Percentiles rank a stretch among this genome's conserved stretches.
phyloP scores from a whole-genome alignment of 2,113 vertebrate genomes.

The Gallinago jamesoni region DNA sequence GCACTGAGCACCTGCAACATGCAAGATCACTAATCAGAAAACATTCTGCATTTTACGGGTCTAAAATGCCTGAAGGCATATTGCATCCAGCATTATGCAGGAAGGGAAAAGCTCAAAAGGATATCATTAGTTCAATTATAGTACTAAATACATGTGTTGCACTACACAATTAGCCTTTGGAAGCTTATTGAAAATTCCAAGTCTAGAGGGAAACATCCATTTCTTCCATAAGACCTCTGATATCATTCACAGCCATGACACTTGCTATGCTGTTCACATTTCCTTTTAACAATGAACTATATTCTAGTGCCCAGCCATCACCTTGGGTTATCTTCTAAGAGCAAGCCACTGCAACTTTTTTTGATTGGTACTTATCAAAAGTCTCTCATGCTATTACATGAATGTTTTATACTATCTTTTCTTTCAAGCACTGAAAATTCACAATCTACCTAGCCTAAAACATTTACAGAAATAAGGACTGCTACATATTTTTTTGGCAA shows the following conservation, averaged over 20 bases:
- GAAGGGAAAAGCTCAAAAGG: neutral
- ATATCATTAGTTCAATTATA: neutral
- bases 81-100: neutral
- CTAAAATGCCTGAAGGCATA: neutral
- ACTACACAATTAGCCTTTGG: neutral
- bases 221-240: neutral
- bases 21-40: neutral
- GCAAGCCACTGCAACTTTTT: neutral
- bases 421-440: neutral
- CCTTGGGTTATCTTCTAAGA: neutral
- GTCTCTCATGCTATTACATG: neutral
- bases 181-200: neutral
- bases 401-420: neutral
- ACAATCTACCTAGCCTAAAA: neutral
- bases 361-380: neutral
- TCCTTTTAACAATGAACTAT: neutral
- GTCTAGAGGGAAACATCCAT: neutral
- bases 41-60: neutral
- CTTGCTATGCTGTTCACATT: neutral
- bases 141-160: neutral
- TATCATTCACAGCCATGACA: neutral
- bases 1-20: neutral
- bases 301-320: neutral
- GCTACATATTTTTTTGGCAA: neutral
- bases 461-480: constrained; percentile 1